Conservation (phyloP, 2,888 invertebrate genomes). For the Spialia ferax region DNA sequence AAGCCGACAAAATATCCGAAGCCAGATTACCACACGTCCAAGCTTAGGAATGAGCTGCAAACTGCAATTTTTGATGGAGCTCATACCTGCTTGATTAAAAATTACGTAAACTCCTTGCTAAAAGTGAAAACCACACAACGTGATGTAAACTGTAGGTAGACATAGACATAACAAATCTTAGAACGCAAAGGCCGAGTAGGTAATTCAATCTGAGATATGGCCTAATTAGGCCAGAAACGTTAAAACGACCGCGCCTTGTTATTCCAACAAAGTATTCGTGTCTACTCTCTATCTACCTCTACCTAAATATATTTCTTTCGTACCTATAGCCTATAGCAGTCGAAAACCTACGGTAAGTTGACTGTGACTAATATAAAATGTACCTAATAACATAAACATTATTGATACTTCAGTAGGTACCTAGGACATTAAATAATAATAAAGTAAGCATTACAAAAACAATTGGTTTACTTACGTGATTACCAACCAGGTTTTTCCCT, state of each 20-base stretch:
- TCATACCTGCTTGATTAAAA: neutral
- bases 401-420: no score
- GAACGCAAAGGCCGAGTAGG: slow-evolving; percentile 48
- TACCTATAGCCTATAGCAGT: no score
- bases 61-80: slow-evolving; percentile 7
- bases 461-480: no score
- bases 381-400: no score
- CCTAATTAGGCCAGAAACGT: slow-evolving; percentile 48
- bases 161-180: slow-evolving; percentile 31
- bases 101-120: neutral
- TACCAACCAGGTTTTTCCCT: no score
- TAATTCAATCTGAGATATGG: slow-evolving; percentile 50
- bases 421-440: no score
- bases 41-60: slow-evolving; percentile 4
- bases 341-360: no score
- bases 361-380: no score
- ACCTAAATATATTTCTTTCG: no score
- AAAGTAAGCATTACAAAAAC: no score
- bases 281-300: neutral
- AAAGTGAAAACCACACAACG: slow-evolving; percentile 2
- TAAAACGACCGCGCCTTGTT: slow-evolving; percentile 45
- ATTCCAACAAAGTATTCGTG: slow-evolving; percentile 34
- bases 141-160: neutral
- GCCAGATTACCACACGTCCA: slow-evolving; percentile 21
- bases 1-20: slow-evolving; percentile 22